A percentile compares a stretch with the other conserved stretches of the same genome.
Conservation (phyloP, 2,888 invertebrate genomes). For the Acanthosoma haemorrhoidale region DNA sequence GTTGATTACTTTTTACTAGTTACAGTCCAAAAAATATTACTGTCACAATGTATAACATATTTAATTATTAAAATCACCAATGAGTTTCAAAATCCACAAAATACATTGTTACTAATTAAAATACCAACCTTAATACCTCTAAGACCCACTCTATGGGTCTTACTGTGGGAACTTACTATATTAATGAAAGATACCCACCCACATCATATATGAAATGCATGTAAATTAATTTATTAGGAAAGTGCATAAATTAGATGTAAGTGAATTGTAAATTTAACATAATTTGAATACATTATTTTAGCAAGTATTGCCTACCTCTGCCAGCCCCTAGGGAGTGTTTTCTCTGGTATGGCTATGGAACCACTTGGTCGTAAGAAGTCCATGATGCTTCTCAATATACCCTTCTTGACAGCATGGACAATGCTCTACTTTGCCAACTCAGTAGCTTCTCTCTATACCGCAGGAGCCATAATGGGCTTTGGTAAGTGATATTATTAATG, state of each 20-base stretch:
- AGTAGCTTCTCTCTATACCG: conserved; percentile 50
- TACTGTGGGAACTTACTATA: too few species aligned
- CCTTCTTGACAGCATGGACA: conserved; percentile 54
- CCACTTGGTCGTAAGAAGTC: conserved; percentile 54
- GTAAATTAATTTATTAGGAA: too few species aligned
- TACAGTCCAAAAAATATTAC: background rate
- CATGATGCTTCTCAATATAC: conserved; percentile 55
- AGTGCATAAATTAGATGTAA: too few species aligned
- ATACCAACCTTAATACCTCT: too few species aligned
- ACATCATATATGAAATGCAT: too few species aligned
- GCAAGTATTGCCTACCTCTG: conserved; percentile 55
- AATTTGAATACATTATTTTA: too few species aligned
- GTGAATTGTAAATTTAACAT: too few species aligned
- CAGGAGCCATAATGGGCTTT: conserved; percentile 53
- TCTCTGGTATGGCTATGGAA: conserved; percentile 55
- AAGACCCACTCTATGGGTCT: too few species aligned
- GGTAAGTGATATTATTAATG: conserved; percentile 44
- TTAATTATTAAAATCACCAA: background rate
- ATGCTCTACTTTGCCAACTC: conserved; percentile 53
- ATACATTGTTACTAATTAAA: too few species aligned
- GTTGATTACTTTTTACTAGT: too few species aligned
- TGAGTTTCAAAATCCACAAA: too few species aligned
- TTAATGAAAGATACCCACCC: too few species aligned
- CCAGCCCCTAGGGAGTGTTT: conserved; percentile 55
- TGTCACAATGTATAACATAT: background rate